These are phyloP conservation scores for Pollenia labialis DNA, from an alignment of 2,888 invertebrate genomes.

Conservation along the genomic window DNA sequence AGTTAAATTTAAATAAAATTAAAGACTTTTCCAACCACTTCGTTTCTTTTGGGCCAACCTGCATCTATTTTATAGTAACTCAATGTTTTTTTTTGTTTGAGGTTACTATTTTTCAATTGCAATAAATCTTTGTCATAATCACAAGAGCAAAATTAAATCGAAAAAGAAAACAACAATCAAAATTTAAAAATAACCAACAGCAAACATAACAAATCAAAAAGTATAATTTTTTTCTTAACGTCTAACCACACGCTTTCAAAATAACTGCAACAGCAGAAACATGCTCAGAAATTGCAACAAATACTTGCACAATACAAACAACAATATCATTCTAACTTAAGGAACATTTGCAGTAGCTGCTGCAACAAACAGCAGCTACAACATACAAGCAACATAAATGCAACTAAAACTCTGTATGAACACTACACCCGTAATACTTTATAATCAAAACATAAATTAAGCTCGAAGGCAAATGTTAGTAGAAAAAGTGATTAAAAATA, in stretches of 20 bases:
- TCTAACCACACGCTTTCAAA: conserved; percentile 28
- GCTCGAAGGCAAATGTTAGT: conserved; percentile 10
- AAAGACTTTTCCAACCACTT: too few species aligned
- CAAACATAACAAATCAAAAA: background rate
- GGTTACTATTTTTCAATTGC: conserved; percentile 32
- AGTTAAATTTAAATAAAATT: too few species aligned
- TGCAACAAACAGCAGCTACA: conserved; percentile 6
- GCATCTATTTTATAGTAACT: background rate
- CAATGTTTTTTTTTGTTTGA: background rate
- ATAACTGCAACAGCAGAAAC: conserved; percentile 29
- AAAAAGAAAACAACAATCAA: conserved; percentile 25
- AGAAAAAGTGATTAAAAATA: too few species aligned
- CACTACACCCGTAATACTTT: conserved; percentile 25
- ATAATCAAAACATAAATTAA: background rate
- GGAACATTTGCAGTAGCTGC: conserved; percentile 32
- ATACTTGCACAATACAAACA: conserved; percentile 17
- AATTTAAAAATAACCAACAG: conserved; percentile 37
- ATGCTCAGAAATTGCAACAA: background rate
- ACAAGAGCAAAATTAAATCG: conserved; percentile 19
- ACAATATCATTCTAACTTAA: background rate
- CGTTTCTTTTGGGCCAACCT: too few species aligned
- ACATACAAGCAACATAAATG: conserved; percentile 22
- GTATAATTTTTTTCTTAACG: background rate
- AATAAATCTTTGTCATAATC: conserved; percentile 66
- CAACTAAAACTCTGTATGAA: background rate